Base-by-base conservation (phyloP, 2,888 invertebrate genomes). In the Hydropsyche betteni region DNA sequence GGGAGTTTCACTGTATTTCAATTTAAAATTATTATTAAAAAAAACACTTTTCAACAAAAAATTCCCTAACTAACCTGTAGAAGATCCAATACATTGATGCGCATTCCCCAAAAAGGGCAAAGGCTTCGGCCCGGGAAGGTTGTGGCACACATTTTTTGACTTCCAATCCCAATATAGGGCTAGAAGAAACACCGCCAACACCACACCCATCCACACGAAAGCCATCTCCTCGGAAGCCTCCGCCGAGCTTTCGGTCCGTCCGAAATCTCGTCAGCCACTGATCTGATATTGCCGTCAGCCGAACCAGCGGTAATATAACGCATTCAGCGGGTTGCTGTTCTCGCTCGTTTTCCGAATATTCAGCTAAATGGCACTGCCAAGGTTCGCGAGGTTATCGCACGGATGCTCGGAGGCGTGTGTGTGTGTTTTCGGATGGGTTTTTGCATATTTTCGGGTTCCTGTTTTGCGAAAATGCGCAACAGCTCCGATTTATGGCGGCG, bases 51-150 rank as follows among this genome's bases (percentile, higher is more conserved):
- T 44, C 3, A 44, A 44, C 44, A 44, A 6, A 8, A 44, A 8
- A 44, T 44, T 4, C 44, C 6, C 4, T 1, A 36, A 38, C 78
- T 81, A 86, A 86, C 83, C 78, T 86, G 81, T n/a, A 88, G 85
- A 73, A 82, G 81, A 74, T 84, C 85, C 16, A 10, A 89, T 84
- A 34, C 86, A 82, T 76, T 85, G 82, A 72, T 83, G 82, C 0
- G 84, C 89, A 82, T 88, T 88, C 0, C 89, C 90, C 7, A 90
- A 68, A 3, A 90, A 12, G 0, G 90, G 89, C 53, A 85, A 78
- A 0, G 84, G 83, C 0, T 24, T 2, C 5, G 78, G 74, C 24
- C 78, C 76, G 16, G 78, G 72, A 12, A 76, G 38, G 16, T 55
- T 38, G 4, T 55, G 50, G 33, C 58, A 64, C 53, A 58, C 68